phyloP scores from a whole-genome alignment of 2,888 invertebrate species.

The Drosophila tanythrix region DNA sequence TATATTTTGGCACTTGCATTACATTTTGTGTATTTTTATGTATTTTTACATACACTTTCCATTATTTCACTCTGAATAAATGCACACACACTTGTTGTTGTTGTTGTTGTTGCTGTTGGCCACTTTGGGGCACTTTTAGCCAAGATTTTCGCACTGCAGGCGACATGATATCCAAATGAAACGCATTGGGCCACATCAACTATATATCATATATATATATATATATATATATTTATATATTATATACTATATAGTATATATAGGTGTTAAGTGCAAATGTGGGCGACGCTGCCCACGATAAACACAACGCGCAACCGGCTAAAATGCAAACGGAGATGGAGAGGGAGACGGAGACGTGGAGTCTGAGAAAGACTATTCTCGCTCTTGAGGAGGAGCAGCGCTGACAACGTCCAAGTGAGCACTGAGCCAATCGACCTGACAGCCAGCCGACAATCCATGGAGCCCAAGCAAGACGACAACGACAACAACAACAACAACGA shows the following conservation, averaged over 20 bases:
- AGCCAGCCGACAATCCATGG: conserved; percentile 69
- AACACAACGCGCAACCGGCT: conserved; percentile 59
- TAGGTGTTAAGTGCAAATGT: conserved; percentile 30
- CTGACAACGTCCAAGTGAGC: conserved; percentile 72
- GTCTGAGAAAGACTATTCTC: conserved; percentile 1
- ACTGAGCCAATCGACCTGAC: conserved; percentile 73
- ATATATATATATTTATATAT: conserved; percentile 18
- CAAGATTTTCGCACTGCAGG: conserved; percentile 67
- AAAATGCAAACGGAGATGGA: conserved; percentile 36
- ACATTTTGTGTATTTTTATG: conserved; percentile 23
- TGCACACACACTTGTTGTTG: conserved; percentile 24
- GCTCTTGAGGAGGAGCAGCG: conserved; percentile 52
- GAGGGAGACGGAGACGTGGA: conserved; percentile 22
- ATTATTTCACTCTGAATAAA: conserved; percentile 42
- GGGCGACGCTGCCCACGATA: conserved; percentile 47
- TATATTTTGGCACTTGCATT: conserved; percentile 53
- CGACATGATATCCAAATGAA: conserved; percentile 78
- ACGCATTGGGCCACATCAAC: conserved; percentile 65
- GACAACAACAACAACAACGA: conserved; percentile 7
- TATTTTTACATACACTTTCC: conserved; percentile 45
- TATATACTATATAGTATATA: conserved; percentile 20
- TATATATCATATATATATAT: conserved; percentile 24
- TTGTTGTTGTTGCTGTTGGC: conserved; percentile 38
- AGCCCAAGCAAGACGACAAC: conserved; percentile 54
- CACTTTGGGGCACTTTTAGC: conserved; percentile 49